Evolutionary conservation across 2,113 vertebrate genomes (phyloP).

Genomic region (Halcyon senegalensis): DNA sequence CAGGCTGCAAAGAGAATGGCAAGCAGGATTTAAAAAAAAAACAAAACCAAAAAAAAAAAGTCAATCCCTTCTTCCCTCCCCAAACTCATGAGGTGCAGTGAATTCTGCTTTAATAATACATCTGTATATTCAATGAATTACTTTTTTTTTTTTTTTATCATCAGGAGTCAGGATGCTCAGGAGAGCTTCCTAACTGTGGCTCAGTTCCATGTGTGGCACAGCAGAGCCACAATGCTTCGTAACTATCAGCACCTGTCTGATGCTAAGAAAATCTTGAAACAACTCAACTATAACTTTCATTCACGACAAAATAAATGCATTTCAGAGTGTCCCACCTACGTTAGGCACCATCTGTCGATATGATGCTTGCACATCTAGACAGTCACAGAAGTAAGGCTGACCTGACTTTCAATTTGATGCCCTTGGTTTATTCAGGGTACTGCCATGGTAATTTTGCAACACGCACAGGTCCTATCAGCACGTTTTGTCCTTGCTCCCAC

Average conservation of each 20-base stretch:
- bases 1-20: background rate
- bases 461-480: rapidly evolving
- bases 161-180: background rate
- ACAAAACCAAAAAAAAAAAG: background rate
- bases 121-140: background rate
- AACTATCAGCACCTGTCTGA: background rate
- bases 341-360: no score
- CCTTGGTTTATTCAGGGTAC: background rate
- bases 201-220: background rate
- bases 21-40: background rate
- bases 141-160: background rate
- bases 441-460: background rate
- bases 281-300: background rate
- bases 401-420: background rate
- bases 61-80: background rate
- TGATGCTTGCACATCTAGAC: background rate
- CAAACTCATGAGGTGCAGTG: background rate
- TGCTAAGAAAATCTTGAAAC: background rate
- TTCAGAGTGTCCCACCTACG: background rate
- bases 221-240: rapidly evolving
- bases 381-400: background rate
- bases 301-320: background rate
- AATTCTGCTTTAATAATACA: background rate
- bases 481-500: background rate
- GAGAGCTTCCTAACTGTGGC: background rate